Percentiles rank a stretch among this genome's conserved stretches.
Conservation (phyloP, 2,113 vertebrate genomes). For the Chlorodrepanis virens region DNA sequence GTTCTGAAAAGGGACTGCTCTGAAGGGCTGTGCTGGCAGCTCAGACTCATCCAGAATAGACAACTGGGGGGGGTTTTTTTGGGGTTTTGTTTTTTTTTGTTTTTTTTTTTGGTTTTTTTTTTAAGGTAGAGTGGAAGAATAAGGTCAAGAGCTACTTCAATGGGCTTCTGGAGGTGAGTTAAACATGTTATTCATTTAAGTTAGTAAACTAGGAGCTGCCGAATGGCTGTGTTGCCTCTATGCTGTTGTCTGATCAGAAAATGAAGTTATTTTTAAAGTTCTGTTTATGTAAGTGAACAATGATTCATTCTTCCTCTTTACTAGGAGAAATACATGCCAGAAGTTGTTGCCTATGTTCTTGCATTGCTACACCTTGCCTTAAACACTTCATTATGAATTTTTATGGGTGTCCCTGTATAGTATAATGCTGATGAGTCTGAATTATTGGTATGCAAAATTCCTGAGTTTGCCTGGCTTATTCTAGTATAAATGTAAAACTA, state of each 20-base stretch:
- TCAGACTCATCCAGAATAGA: not conserved
- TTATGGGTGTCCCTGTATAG: fast-evolving
- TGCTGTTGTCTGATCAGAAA: not conserved
- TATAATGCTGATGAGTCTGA: not conserved
- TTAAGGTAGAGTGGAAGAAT: not conserved
- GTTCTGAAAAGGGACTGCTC: not conserved
- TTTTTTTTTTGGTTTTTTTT: no score
- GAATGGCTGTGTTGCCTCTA: not conserved
- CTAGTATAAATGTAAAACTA: not conserved
- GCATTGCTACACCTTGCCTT: not conserved
- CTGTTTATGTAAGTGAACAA: not conserved
- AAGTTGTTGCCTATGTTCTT: not conserved
- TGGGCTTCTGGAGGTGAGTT: constrained; percentile 37
- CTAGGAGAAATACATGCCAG: not conserved
- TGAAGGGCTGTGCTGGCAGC: not conserved
- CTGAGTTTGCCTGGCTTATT: not conserved
- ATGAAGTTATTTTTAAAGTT: not conserved
- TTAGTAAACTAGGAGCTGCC: not conserved
- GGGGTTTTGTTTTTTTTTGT: no score
- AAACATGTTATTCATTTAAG: not conserved
- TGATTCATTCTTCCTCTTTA: not conserved
- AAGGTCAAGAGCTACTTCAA: not conserved
- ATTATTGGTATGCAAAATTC: not conserved
- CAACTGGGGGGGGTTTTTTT: not conserved
- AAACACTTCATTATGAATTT: not conserved